A percentile compares a stretch with the other conserved stretches of the same genome.
Evolutionary conservation across 2,113 vertebrate genomes (phyloP).

Genomic region (Varanus salvator): DNA sequence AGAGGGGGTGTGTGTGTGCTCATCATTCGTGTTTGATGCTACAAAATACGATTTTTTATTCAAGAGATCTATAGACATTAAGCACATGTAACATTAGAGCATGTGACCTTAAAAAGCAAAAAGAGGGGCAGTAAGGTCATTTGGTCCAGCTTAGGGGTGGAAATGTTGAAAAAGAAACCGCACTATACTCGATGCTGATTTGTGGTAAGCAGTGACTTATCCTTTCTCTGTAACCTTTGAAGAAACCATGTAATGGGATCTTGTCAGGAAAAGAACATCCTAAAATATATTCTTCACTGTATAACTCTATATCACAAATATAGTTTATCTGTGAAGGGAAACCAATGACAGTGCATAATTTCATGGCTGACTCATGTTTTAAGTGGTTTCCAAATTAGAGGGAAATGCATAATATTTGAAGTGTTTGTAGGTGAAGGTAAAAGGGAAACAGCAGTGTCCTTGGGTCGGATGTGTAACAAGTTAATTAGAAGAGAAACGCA

Average conservation of each 20-base stretch:
- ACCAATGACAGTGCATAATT: constrained; percentile 8
- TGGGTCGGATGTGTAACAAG: constrained; percentile 15
- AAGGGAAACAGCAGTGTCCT: constrained; percentile 23
- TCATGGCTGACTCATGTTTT: constrained; percentile 17
- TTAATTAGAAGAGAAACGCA: constrained; percentile 31
- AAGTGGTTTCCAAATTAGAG: neutral
- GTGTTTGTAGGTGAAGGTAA: neutral
- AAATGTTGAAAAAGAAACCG: neutral
- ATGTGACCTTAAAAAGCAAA: neutral
- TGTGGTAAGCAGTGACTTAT: neutral
- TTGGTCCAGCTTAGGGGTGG: neutral
- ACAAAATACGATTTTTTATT: neutral
- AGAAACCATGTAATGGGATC: neutral
- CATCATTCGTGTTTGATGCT: neutral
- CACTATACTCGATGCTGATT: neutral
- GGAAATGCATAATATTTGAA: neutral
- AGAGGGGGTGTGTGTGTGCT: no score
- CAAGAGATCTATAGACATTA: neutral
- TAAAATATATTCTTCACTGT: neutral
- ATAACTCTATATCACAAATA: neutral
- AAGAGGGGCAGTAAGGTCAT: neutral
- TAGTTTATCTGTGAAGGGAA: constrained; percentile 14
- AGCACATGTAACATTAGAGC: neutral
- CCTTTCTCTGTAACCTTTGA: neutral
- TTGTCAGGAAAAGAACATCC: neutral